Conservation (phyloP, 2,113 vertebrate genomes). For the Dasypus novemcinctus region DNA sequence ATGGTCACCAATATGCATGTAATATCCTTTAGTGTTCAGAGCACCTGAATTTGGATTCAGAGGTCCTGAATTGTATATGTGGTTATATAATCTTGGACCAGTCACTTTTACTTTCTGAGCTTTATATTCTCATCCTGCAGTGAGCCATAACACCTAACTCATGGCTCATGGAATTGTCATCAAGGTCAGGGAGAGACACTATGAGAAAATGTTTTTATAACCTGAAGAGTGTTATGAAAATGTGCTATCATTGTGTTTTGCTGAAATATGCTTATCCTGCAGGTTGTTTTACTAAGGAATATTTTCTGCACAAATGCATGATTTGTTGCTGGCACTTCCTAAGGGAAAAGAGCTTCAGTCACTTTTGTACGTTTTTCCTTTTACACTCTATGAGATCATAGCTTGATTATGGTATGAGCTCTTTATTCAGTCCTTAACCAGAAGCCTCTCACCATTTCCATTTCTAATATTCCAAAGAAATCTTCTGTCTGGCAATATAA, state of each 20-base stretch:
- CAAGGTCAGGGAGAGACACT: background rate
- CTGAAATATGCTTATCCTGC: background rate
- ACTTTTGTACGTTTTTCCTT: background rate
- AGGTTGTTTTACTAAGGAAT: background rate
- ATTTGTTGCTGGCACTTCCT: background rate
- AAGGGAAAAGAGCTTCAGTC: background rate
- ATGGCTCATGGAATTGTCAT: background rate
- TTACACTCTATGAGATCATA: background rate
- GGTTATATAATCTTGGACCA: background rate
- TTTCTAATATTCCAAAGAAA: slow-evolving; percentile 51
- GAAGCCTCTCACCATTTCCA: background rate
- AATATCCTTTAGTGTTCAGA: background rate
- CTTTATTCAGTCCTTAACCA: background rate
- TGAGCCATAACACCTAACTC: background rate
- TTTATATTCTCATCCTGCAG: background rate
- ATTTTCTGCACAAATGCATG: background rate
- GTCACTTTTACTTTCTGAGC: background rate
- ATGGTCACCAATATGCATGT: background rate
- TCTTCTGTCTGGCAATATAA: background rate
- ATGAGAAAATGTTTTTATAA: background rate
- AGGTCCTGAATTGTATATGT: background rate
- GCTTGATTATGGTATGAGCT: background rate
- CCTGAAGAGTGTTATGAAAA: background rate
- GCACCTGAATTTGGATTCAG: background rate
- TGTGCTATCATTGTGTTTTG: background rate